Conservation (phyloP, 2,888 invertebrate species). For the Pristionchus mayeri region DNA sequence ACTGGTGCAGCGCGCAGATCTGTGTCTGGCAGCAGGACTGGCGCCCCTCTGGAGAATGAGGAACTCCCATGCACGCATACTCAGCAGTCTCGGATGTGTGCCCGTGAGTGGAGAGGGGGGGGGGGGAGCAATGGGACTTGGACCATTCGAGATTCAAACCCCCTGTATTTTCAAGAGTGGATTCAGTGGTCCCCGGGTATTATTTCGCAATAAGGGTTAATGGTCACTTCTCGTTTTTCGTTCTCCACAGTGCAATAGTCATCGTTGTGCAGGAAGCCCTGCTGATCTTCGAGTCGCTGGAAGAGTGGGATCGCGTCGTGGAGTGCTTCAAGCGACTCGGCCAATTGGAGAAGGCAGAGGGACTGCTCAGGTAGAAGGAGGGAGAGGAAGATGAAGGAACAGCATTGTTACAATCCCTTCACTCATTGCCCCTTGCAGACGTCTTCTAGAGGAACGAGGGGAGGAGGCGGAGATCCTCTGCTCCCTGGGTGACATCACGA, state of each 20-base stretch:
- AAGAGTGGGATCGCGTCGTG: slow-evolving; percentile 93
- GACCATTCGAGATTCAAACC: no score
- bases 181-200: no score
- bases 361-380: slow-evolving; percentile 18
- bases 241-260: no score
- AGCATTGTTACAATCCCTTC: background rate
- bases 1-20: slow-evolving; percentile 28
- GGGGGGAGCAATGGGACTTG: no score
- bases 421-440: no score
- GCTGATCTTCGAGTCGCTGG: slow-evolving; percentile 79
- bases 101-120: slow-evolving; percentile 67
- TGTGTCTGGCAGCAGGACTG: slow-evolving; percentile 58
- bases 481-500: slow-evolving; percentile 89
- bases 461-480: slow-evolving; percentile 90
- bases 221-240: no score
- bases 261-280: slow-evolving; percentile 76
- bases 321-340: slow-evolving; percentile 90
- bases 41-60: slow-evolving; percentile 68
- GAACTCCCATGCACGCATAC: slow-evolving; percentile 64
- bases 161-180: no score
- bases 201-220: no score
- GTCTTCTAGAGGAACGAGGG: slow-evolving; percentile 82
- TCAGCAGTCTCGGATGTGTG: slow-evolving; percentile 74
- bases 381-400: background rate
- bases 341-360: slow-evolving; percentile 86